phyloP scores from a whole-genome alignment of 2,888 invertebrate species.

The Tetragonula carbonaria region DNA sequence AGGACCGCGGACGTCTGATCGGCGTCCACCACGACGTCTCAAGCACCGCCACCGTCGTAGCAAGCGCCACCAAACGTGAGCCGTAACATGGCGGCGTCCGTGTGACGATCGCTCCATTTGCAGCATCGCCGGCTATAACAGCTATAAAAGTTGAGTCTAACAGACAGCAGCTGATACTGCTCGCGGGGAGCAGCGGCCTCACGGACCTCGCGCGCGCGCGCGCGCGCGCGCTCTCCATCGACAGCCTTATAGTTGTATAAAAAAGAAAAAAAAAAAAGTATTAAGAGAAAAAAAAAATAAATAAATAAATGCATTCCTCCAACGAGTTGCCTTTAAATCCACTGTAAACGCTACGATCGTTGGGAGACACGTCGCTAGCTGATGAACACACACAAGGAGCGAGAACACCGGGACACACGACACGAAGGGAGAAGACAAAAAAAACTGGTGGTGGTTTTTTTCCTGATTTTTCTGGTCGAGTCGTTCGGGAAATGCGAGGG shows the following conservation, averaged over 20 bases:
- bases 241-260: slow-evolving; percentile 83
- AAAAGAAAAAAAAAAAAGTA: slow-evolving; percentile 12
- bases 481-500: background rate
- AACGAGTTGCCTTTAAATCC: slow-evolving; percentile 82
- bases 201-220: slow-evolving; percentile 63
- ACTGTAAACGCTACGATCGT: slow-evolving; percentile 72
- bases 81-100: slow-evolving; percentile 50
- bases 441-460: no score
- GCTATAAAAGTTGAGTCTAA: slow-evolving; percentile 2
- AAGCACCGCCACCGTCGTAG: slow-evolving; percentile 66
- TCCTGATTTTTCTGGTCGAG: background rate
- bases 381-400: slow-evolving; percentile 39
- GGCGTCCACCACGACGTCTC: slow-evolving; percentile 70
- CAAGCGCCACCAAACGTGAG: slow-evolving; percentile 59
- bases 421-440: background rate
- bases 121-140: slow-evolving; percentile 42
- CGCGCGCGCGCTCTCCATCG: slow-evolving; percentile 71
- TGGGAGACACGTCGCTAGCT: slow-evolving; percentile 56
- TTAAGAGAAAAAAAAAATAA: background rate
- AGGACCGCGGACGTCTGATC: slow-evolving; percentile 94
- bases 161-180: slow-evolving; percentile 47
- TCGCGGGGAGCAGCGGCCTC: slow-evolving; percentile 59
- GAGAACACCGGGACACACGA: slow-evolving; percentile 16
- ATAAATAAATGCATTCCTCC: slow-evolving; percentile 77
- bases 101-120: slow-evolving; percentile 48